Conservation (phyloP, 2,888 invertebrate genomes). For the Orgyia antiqua region DNA sequence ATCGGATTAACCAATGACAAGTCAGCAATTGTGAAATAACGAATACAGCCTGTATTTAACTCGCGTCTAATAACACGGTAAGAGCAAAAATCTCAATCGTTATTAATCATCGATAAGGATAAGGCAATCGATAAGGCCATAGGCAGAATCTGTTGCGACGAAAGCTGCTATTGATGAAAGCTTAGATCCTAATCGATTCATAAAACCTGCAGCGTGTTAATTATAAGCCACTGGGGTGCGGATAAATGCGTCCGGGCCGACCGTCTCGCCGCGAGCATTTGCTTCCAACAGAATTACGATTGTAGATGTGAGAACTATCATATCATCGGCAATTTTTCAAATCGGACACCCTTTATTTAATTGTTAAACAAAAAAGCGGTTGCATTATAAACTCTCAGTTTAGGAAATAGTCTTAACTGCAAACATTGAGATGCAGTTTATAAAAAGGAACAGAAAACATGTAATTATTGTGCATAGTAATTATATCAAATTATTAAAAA, state of each 20-base stretch:
- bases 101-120: conserved; percentile 76
- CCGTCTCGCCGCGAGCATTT: conserved; percentile 43
- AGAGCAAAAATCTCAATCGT: conserved; percentile 70
- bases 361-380: no score
- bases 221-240: conserved; percentile 75
- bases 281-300: conserved; percentile 42
- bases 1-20: conserved; percentile 55
- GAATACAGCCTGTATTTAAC: conserved; percentile 50
- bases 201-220: conserved; percentile 77
- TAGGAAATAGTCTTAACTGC: no score
- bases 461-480: no score
- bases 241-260: conserved; percentile 34
- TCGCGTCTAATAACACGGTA: conserved; percentile 64
- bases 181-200: conserved; percentile 78
- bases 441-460: no score
- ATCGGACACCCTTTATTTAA: conserved; percentile 57
- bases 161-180: conserved; percentile 77
- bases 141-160: conserved; percentile 55
- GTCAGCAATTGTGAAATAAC: conserved; percentile 58
- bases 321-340: conserved; percentile 58
- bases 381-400: no score
- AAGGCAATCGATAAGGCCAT: no score
- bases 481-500: conserved; percentile 40
- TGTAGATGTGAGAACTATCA: conserved; percentile 59
- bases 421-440: no score